Conservation (phyloP, 2,888 invertebrate genomes). For the Cantharis rustica region DNA sequence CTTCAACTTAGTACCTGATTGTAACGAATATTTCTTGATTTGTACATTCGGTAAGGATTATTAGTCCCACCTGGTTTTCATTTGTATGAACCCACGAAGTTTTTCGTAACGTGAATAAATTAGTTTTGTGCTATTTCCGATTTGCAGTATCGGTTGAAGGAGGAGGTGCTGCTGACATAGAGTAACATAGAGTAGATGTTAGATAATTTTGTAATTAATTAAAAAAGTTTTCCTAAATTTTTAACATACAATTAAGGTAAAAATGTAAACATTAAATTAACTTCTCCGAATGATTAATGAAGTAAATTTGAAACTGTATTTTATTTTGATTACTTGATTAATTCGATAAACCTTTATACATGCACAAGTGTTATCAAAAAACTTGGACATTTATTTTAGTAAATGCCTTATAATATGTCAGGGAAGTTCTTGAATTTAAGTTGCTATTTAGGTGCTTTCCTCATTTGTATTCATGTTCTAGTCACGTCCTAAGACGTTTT, state of each 20-base stretch:
- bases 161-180: neutral
- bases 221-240: neutral
- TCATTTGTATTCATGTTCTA: conserved; percentile 32
- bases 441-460: neutral
- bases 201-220: neutral
- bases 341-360: neutral
- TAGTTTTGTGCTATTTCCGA: too few relatives aligned
- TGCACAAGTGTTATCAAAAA: neutral
- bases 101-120: too few relatives aligned
- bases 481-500: conserved; percentile 52
- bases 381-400: neutral
- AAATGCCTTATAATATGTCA: neutral
- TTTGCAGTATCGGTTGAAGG: too few relatives aligned
- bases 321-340: neutral
- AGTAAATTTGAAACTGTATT: neutral
- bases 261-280: neutral
- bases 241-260: neutral
- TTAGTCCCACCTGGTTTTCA: too few relatives aligned
- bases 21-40: too few relatives aligned
- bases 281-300: neutral
- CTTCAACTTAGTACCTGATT: too few relatives aligned
- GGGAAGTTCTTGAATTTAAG: conserved; percentile 2
- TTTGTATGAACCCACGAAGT: too few relatives aligned
- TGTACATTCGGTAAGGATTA: too few relatives aligned
- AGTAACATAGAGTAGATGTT: neutral